Percentiles rank a stretch among this genome's conserved stretches.
phyloP scores from a whole-genome alignment of 23 tunicate genomes.

The Phallusia fumigata region DNA sequence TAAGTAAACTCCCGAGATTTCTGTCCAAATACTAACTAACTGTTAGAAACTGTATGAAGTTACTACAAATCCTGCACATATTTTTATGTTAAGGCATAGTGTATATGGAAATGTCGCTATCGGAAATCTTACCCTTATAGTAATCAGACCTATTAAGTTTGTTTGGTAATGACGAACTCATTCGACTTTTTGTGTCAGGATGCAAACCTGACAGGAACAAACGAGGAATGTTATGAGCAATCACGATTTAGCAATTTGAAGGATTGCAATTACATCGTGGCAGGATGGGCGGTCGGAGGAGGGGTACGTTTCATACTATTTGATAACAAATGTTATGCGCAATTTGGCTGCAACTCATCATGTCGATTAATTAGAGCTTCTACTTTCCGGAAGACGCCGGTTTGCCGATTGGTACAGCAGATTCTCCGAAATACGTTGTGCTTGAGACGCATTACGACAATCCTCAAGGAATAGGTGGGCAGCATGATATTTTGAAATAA shows the following conservation, averaged over 20 bases:
- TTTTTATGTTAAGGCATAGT: too few relatives aligned
- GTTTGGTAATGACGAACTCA: too few relatives aligned
- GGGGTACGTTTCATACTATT: conserved; percentile 25
- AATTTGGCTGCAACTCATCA: not conserved
- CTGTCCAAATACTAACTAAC: not conserved
- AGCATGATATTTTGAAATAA: not conserved
- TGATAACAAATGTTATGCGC: not conserved
- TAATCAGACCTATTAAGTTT: too few relatives aligned
- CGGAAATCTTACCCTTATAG: too few relatives aligned
- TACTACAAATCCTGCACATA: too few relatives aligned
- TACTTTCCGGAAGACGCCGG: conserved; percentile 46
- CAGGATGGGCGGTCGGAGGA: conserved; percentile 58
- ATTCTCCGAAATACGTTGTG: conserved; percentile 12
- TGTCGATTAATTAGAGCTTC: conserved; percentile 20
- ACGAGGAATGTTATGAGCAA: conserved; percentile 14
- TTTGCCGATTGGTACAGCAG: conserved; percentile 34
- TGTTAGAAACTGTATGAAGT: not conserved
- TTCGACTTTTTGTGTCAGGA: not conserved
- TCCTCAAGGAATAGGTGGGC: conserved; percentile 11
- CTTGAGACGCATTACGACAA: conserved; percentile 51
- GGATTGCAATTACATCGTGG: conserved; percentile 29
- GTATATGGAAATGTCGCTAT: too few relatives aligned
- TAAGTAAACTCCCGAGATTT: not conserved
- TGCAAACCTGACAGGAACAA: not conserved
- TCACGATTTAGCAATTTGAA: not conserved